Evolutionary conservation across 2,113 vertebrate species (phyloP), one percentile per base, ranked within the genome.

Genomic region (Microtus pennsylvanicus): DNA sequence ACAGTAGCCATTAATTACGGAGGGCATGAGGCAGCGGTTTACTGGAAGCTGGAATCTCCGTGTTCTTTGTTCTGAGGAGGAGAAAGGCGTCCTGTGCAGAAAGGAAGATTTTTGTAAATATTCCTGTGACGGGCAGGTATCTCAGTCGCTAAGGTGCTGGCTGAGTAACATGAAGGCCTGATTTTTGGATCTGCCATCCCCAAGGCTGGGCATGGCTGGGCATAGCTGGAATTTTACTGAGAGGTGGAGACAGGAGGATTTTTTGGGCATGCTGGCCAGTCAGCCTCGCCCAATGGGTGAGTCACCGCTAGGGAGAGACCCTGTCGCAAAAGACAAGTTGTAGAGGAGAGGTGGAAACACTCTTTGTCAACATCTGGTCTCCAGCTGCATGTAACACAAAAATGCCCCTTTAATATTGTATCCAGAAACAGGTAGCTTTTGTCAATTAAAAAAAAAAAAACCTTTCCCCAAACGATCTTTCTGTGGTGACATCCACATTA

Each of bases 401-500:
- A 45, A 87, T 70, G 65, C 19, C 86, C 97, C 93, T 94, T 97
- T 97, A 97, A 98, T 58, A 97, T 96, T 94, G 96, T 96, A 78
- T 97, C 96, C 96, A 93, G 94, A 98, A 95, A 97, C 82, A 75
- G n/a, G 65, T 94, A 91, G 94, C 97, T 98, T 97, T 97, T 97
- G 97, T 87, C 85, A 33, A 55, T 83, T 69, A 55, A n/a, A 77
- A 87, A 91, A 74, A 91, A 74, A 77, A 65, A 87, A 89, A 74
- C 13, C 67, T 96, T 97, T 98, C 98, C 98, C 89, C 96, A 96
- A 98, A 90, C 96, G 93, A 97, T 98, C 93, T 98, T 97, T 77
- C 97, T 96, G 80, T 98, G 97, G 89, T 97, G 96, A 97, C 97
- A 97, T 97, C 89, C 70, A 93, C 93, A 93, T 98, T 97, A 94